These are phyloP conservation scores for Charanyca ferruginea DNA, from an alignment of 2,888 invertebrate genomes.

Conservation along the genomic window DNA sequence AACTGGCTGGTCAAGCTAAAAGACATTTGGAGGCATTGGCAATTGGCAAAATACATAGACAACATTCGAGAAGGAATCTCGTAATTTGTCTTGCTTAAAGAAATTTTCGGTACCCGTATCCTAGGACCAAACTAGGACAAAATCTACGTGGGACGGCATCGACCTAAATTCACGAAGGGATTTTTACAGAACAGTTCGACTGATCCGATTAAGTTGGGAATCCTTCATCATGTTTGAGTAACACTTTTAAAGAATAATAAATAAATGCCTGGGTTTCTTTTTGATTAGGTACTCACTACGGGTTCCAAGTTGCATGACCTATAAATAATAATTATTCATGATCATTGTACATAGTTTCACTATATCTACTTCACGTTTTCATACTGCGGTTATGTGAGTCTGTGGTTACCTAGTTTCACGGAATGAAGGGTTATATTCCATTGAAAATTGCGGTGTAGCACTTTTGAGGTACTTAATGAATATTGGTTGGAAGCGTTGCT, in stretches of 20 bases:
- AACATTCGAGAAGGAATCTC: too few species aligned
- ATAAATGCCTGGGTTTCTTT: too few species aligned
- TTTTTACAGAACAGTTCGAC: too few species aligned
- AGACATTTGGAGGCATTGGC: neutral
- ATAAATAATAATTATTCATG: constrained; percentile 5
- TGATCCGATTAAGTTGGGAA: too few species aligned
- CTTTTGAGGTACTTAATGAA: neutral
- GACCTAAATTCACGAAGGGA: too few species aligned
- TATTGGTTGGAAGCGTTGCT: constrained; percentile 1
- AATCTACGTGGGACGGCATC: too few species aligned
- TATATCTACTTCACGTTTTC: neutral
- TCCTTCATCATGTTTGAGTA: too few species aligned
- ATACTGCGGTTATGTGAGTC: constrained; percentile 13
- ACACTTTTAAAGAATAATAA: too few species aligned
- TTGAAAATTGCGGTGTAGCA: constrained; percentile 31
- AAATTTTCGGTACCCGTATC: too few species aligned
- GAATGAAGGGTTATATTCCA: constrained; percentile 13
- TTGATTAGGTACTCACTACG: too few species aligned
- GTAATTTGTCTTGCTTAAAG: too few species aligned
- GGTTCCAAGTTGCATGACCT: constrained; percentile 19
- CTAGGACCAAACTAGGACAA: too few species aligned
- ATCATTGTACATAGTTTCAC: constrained; percentile 7
- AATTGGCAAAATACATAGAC: neutral
- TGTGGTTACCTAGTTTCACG: constrained; percentile 12
- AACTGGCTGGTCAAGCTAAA: neutral